Evolutionary conservation across 1,140 invertebrate species (phyloP).

Genomic region (Caenorhabditis inopinata): DNA sequence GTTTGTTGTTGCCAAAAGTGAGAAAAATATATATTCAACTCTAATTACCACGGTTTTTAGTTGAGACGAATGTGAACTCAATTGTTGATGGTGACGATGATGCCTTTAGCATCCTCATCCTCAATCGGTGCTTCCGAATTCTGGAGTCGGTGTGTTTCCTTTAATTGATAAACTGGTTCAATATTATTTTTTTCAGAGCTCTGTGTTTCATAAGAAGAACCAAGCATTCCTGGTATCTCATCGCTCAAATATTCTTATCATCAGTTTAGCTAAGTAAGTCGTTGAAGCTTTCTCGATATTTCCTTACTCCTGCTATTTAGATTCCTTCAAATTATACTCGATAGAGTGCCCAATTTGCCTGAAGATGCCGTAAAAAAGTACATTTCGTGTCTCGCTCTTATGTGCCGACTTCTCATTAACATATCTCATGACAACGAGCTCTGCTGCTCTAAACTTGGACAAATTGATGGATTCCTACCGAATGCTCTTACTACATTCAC

Average conservation of each 20-base stretch:
- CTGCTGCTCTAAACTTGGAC: conserved; percentile 46
- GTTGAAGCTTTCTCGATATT: background rate
- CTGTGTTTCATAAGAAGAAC: conserved; percentile 46
- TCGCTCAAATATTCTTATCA: conserved; percentile 31
- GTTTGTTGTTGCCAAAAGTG: conserved; percentile 17
- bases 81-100: background rate
- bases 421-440: conserved; percentile 49
- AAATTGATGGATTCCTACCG: conserved; percentile 37
- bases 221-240: conserved; percentile 49
- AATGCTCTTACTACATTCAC: conserved; percentile 37
- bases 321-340: background rate
- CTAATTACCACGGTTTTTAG: conserved; percentile 34
- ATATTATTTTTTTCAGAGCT: conserved; percentile 24
- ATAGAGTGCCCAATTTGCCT: background rate
- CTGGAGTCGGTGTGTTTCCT: conserved; percentile 33
- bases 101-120: background rate
- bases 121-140: conserved; percentile 48
- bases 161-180: background rate
- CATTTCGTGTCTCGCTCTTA: conserved; percentile 32
- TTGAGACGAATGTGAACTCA: background rate
- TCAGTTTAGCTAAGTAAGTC: conserved; percentile 31
- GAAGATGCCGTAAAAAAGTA: background rate
- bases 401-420: conserved; percentile 41
- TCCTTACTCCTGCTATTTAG: background rate
- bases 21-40: background rate